These are phyloP conservation scores for Eupristina koningsbergeri DNA, from an alignment of 1,140 invertebrate species.

Conservation along the genomic window DNA sequence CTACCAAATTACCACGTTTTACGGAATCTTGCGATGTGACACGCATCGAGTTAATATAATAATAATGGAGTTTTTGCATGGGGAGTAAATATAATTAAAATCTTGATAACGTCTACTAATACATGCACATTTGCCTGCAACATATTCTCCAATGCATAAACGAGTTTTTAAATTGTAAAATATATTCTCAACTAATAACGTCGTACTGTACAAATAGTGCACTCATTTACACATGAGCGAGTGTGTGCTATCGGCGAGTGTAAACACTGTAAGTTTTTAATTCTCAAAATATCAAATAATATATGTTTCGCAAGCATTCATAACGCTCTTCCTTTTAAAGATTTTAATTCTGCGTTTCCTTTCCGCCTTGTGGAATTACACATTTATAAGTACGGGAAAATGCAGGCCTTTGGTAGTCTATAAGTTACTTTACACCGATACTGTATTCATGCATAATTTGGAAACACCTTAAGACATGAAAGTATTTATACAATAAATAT, in stretches of 20 bases:
- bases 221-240: neutral
- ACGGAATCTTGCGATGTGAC: neutral
- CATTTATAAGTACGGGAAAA: neutral
- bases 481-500: no score
- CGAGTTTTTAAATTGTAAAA: constrained; percentile 13
- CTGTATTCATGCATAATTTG: no score
- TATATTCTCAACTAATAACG: neutral
- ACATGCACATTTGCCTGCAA: neutral
- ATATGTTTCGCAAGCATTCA: neutral
- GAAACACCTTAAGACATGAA: no score
- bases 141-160: neutral
- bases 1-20: neutral
- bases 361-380: neutral
- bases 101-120: constrained; percentile 2
- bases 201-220: no score
- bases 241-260: no score
- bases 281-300: neutral
- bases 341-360: neutral
- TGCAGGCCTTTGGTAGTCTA: neutral
- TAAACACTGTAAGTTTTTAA: neutral
- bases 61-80: neutral
- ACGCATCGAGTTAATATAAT: constrained; percentile 3
- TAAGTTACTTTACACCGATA: neutral
- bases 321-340: neutral
- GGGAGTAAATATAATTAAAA: constrained; percentile 8